Evolutionary conservation across 2,113 vertebrate genomes (phyloP).

Genomic region (Neomonachus schauinslandi): DNA sequence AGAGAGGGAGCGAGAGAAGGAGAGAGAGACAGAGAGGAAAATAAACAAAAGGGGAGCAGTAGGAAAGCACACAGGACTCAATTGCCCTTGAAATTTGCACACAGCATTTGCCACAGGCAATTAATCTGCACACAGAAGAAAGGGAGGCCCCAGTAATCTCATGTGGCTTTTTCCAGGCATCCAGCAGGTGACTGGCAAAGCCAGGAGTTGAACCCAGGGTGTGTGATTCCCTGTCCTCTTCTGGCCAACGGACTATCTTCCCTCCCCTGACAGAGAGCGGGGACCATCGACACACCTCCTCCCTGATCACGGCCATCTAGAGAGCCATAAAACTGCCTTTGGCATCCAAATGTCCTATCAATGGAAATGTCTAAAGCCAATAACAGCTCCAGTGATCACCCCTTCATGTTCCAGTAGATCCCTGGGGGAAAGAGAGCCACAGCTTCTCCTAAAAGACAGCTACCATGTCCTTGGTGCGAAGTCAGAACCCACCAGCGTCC

Average conservation of each 20-base stretch:
- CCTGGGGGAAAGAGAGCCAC: background rate
- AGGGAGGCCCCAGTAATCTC: background rate
- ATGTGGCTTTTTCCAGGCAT: background rate
- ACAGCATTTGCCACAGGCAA: constrained; percentile 57
- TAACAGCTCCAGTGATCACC: constrained; percentile 57
- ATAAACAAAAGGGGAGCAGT: background rate
- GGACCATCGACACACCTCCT: background rate
- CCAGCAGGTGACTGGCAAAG: background rate
- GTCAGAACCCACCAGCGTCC: background rate
- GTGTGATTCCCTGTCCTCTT: background rate
- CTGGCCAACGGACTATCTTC: background rate
- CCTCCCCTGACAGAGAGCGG: background rate
- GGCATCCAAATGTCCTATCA: constrained; percentile 66
- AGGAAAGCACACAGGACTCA: constrained; percentile 33
- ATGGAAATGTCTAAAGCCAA: constrained; percentile 51
- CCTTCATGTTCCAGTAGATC: constrained; percentile 52
- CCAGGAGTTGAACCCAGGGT: background rate
- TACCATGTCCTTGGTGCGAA: background rate
- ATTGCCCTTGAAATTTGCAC: constrained; percentile 74
- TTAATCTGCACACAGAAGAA: constrained; percentile 39
- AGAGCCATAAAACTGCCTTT: constrained; percentile 63
- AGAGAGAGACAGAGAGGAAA: too few relatives aligned
- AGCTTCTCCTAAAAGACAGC: background rate
- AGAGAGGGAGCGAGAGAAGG: too few relatives aligned
- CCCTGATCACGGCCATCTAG: constrained; percentile 25